A percentile compares a stretch with the other conserved stretches of the same genome.
phyloP scores from a whole-genome alignment of 1,140 invertebrate genomes.

The Cherax quadricarinatus region DNA sequence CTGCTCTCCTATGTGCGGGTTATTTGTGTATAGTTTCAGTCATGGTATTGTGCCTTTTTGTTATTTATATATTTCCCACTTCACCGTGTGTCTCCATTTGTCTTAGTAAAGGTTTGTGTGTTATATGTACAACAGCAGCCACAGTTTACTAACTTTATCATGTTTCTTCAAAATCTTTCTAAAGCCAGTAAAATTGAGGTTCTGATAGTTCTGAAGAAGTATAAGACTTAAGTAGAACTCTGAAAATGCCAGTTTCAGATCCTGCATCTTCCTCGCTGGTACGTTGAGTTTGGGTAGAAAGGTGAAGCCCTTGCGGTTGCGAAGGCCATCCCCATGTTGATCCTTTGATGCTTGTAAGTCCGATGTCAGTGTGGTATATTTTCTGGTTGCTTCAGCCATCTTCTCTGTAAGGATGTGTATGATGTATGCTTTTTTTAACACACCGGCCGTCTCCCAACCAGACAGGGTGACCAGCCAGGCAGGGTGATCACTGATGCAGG shows the following conservation, averaged over 20 bases:
- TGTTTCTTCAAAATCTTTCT: constrained; percentile 99
- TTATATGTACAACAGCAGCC: no score
- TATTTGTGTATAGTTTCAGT: no score
- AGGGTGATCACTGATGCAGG: no score
- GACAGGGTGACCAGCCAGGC: no score
- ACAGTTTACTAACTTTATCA: constrained; percentile 88
- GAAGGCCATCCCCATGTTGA: constrained; percentile 71
- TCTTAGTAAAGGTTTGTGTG: no score
- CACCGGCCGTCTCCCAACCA: no score
- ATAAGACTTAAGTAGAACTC: constrained; percentile 99
- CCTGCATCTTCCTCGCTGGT: constrained; percentile 85
- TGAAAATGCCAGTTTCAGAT: constrained; percentile 98
- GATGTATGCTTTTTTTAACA: no score
- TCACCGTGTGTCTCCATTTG: no score
- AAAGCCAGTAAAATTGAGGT: constrained; percentile 99
- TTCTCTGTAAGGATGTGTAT: constrained; percentile 86
- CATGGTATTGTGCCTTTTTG: no score
- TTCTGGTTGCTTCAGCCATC: constrained; percentile 95
- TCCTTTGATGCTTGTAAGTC: constrained; percentile 85
- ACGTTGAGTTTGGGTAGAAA: constrained; percentile 71
- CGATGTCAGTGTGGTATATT: constrained; percentile 92
- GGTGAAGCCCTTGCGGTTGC: constrained; percentile 69
- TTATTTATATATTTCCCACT: no score
- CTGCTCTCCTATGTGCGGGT: no score
- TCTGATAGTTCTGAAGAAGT: constrained; percentile 87